phyloP scores from a whole-genome alignment of 2,797 vertebrate genomes.

The Scomberomorus guttatus region DNA sequence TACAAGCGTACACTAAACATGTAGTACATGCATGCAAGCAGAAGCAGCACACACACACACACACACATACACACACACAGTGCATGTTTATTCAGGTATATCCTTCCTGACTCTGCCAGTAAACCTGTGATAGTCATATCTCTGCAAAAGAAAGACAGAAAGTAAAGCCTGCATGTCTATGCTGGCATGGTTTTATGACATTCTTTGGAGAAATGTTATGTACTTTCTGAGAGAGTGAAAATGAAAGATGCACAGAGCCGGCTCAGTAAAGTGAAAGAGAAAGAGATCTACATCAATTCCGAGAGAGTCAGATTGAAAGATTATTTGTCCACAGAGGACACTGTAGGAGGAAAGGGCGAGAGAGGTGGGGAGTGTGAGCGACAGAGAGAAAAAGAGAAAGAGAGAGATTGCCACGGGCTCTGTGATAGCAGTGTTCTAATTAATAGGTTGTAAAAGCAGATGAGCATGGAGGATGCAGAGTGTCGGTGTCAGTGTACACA shows the following conservation, averaged over 20 bases:
- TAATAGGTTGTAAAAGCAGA: conserved; percentile 83
- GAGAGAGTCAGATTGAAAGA: conserved; percentile 19
- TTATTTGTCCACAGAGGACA: conserved; percentile 8
- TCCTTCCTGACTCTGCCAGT: conserved; percentile 82
- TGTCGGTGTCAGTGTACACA: conserved; percentile 44
- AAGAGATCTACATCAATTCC: conserved; percentile 11
- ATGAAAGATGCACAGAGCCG: neutral
- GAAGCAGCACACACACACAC: neutral
- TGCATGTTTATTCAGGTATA: conserved; percentile 87
- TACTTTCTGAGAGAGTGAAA: conserved; percentile 32
- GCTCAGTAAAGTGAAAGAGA: conserved; percentile 39
- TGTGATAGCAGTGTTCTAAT: conserved; percentile 74
- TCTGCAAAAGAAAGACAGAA: conserved; percentile 27
- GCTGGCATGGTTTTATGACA: neutral
- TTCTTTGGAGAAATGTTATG: neutral
- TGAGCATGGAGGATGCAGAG: conserved; percentile 70
- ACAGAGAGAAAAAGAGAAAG: conserved; percentile 19
- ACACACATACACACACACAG: conserved; percentile 20
- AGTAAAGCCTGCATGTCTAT: neutral
- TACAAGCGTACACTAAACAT: neutral
- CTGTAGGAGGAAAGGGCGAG: neutral
- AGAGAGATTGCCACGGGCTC: conserved; percentile 57
- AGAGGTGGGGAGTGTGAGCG: conserved; percentile 17
- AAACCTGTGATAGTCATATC: conserved; percentile 67
- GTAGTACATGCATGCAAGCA: conserved; percentile 10